Evolutionary conservation across 1,140 invertebrate genomes (phyloP).

Genomic region (Hirudo medicinalis): DNA sequence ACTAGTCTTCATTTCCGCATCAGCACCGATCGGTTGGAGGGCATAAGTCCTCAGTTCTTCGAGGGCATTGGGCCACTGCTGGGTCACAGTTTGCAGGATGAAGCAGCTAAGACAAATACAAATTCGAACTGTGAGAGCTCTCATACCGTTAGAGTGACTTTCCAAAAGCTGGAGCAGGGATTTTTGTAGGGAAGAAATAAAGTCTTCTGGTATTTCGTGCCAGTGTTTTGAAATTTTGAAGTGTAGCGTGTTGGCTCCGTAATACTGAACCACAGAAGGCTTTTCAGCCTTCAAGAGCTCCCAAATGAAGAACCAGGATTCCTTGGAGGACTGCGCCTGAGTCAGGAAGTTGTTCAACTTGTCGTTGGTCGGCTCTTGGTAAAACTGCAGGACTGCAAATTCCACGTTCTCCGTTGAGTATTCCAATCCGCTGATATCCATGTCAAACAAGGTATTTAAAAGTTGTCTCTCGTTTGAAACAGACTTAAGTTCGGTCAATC

Average conservation of each 20-base stretch:
- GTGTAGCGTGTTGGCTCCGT: slow-evolving; percentile 74
- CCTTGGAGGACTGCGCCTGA: slow-evolving; percentile 59
- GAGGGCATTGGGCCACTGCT: background rate
- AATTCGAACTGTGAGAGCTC: slow-evolving; percentile 66
- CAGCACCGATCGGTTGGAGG: no score
- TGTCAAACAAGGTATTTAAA: no score
- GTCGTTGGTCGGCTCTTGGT: slow-evolving; percentile 27
- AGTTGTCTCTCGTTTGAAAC: no score
- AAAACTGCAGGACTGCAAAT: slow-evolving; percentile 44
- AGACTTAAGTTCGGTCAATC: no score
- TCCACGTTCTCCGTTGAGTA: background rate
- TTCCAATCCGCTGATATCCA: background rate
- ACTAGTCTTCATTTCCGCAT: no score
- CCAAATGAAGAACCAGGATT: slow-evolving; percentile 81
- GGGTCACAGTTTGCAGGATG: background rate
- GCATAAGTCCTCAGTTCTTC: background rate
- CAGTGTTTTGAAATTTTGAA: slow-evolving; percentile 71
- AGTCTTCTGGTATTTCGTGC: slow-evolving; percentile 63
- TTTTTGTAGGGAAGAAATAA: slow-evolving; percentile 58
- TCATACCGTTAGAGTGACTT: slow-evolving; percentile 57
- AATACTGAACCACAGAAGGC: slow-evolving; percentile 73
- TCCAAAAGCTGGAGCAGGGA: slow-evolving; percentile 61
- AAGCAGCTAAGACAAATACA: slow-evolving; percentile 40
- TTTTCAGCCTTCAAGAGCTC: slow-evolving; percentile 62
- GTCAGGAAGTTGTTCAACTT: slow-evolving; percentile 65